A percentile compares a stretch with the other conserved stretches of the same genome.
Evolutionary conservation across 2,113 vertebrate species (phyloP).

Genomic region (Onychostoma macrolepis): DNA sequence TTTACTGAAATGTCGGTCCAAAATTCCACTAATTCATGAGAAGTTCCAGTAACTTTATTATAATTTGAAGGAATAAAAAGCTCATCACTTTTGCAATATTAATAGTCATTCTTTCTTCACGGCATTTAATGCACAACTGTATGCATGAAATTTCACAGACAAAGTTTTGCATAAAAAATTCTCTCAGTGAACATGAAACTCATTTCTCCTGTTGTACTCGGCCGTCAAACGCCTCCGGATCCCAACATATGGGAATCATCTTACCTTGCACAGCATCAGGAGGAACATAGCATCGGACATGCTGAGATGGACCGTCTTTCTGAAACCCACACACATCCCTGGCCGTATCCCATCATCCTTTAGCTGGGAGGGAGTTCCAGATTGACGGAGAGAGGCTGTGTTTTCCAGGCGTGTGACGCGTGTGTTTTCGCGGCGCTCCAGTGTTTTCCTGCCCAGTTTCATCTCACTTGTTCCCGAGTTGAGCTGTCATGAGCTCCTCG

Average conservation of each 20-base stretch:
- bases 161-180: neutral
- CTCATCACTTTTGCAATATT: too few relatives aligned
- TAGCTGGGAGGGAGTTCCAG: conserved; percentile 66
- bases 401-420: conserved; percentile 56
- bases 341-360: conserved; percentile 74
- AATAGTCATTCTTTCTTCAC: neutral
- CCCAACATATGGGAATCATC: conserved; percentile 62
- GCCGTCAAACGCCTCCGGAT: neutral
- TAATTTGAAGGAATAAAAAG: too few relatives aligned
- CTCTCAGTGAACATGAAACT: neutral
- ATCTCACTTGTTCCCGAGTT: conserved; percentile 80
- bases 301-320: conserved; percentile 80
- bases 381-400: conserved; percentile 74
- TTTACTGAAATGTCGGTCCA: too few relatives aligned
- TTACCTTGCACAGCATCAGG: conserved; percentile 97
- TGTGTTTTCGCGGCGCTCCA: conserved; percentile 74
- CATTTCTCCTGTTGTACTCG: neutral
- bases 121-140: neutral
- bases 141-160: neutral
- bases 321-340: conserved; percentile 74
- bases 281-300: conserved; percentile 85
- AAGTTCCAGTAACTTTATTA: neutral
- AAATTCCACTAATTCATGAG: neutral
- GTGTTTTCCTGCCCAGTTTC: conserved; percentile 81
- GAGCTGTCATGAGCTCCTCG: conserved; percentile 75